Evolutionary conservation across 2,113 vertebrate species (phyloP), one percentile per base, ranked within the genome.

Genomic region (Marcusenius ussheri): DNA sequence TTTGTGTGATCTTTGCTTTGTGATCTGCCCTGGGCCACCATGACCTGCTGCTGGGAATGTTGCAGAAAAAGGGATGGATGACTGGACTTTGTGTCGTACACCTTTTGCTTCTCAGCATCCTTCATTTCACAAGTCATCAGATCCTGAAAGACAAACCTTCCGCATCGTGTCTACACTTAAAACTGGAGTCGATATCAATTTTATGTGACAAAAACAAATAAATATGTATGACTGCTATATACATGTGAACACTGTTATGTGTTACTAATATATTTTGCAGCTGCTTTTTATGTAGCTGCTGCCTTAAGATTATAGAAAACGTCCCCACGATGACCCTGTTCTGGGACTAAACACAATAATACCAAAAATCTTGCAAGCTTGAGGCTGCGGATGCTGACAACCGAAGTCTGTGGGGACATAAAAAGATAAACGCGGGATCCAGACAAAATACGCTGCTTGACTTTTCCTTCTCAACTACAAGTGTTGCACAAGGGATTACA

Each of bases 301-400:
- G 90, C 90, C 91, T 96, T 95, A 95, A 93, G 93, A 90, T 92
- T 92, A 95, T 95, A 94, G 94, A 92, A 94, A 91, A 95, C 89
- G 90, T 95, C 94, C 94, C 94, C 93, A 93, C 62, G 51, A 93
- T 94, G 93, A 93, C 92, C 93, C 92, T 95, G 95, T 94, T 94
- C 91, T 92, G 95, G 96, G 96, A 95, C 93, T 93, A 93, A 93
- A 93, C 92, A 93, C 94, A 95, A 95, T 97, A 96, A 97, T 97
- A 97, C 96, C 95, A 94, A 95, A 95, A 93, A 94, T 93, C 87
- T 91, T 94, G 93, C 94, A 95, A 90, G 93, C 95, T 95, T 93
- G 92, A 95, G 96, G 96, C 95, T 95, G 93, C 94, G 95, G 94
- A 96, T 95, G 93, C 95, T 97, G 97, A 97, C 96, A 96, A 96